Conservation (phyloP, 2,888 invertebrate genomes). For the Dascillus cervinus region DNA sequence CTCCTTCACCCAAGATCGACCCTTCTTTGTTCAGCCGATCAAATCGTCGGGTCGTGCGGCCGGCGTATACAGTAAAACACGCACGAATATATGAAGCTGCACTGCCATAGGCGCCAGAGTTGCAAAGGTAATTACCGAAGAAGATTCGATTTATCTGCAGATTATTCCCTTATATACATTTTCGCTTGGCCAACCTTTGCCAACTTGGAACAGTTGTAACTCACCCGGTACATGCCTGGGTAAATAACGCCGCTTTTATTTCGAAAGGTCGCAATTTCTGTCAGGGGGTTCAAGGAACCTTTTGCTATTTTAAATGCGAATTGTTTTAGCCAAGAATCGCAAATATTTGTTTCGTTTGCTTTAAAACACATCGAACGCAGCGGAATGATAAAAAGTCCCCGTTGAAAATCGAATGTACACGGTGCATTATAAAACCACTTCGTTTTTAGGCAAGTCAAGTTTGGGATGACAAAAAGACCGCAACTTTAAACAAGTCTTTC, state of each 20-base stretch:
- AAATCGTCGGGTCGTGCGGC: background rate
- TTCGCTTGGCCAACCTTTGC: too few species aligned
- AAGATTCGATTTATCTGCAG: constrained; percentile 23
- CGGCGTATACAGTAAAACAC: constrained; percentile 5
- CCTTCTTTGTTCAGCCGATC: constrained; percentile 2
- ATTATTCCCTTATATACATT: constrained; percentile 23
- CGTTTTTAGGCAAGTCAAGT: constrained; percentile 2
- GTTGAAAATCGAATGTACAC: constrained; percentile 8
- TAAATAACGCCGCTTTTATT: too few species aligned
- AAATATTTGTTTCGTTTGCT: too few species aligned
- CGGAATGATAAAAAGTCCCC: too few species aligned
- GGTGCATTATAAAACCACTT: constrained; percentile 8
- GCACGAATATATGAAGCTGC: constrained; percentile 9
- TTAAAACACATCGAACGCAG: too few species aligned
- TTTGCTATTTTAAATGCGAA: too few species aligned
- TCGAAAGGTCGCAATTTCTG: constrained; percentile 15
- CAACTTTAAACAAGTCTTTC: constrained; percentile 8
- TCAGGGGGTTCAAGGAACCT: constrained; percentile 14
- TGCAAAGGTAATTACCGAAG: constrained; percentile 21
- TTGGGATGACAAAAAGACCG: constrained; percentile 11
- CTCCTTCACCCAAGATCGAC: constrained; percentile 10
- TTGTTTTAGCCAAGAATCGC: too few species aligned
- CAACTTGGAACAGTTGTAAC: too few species aligned
- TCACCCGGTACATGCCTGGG: too few species aligned
- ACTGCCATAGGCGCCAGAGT: constrained; percentile 15